phyloP scores from a whole-genome alignment of 2,113 vertebrate species.

The Ammodytes marinus region DNA sequence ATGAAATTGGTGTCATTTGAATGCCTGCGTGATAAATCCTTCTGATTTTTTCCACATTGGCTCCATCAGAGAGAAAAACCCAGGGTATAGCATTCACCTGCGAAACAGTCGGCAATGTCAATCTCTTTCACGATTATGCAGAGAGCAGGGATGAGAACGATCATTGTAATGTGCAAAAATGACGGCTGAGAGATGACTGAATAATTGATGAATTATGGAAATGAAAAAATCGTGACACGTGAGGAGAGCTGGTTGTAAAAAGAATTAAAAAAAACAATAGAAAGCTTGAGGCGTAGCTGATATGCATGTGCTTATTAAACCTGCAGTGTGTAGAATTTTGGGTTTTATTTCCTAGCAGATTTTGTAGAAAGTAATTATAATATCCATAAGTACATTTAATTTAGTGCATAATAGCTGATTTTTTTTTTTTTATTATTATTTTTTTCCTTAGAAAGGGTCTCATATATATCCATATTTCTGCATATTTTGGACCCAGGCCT shows the following conservation, averaged over 20 bases:
- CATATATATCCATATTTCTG: too few relatives aligned
- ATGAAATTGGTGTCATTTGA: slow-evolving; percentile 2
- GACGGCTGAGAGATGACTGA: slow-evolving; percentile 57
- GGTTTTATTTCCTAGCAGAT: too few relatives aligned
- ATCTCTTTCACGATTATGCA: not conserved
- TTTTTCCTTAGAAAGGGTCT: too few relatives aligned
- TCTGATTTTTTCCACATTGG: not conserved
- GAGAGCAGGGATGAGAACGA: slow-evolving; percentile 20
- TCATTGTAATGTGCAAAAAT: slow-evolving; percentile 50
- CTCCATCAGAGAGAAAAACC: not conserved
- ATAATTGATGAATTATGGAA: slow-evolving; percentile 73
- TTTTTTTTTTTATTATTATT: too few relatives aligned
- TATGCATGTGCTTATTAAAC: slow-evolving; percentile 61
- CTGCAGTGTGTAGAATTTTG: too few relatives aligned
- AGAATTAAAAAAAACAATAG: too few relatives aligned
- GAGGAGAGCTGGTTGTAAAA: not conserved
- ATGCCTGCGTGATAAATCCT: not conserved
- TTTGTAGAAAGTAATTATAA: too few relatives aligned
- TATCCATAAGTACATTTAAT: too few relatives aligned
- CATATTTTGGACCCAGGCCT: too few relatives aligned
- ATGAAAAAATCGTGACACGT: slow-evolving; percentile 38
- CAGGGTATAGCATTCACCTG: not conserved
- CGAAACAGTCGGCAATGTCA: not conserved
- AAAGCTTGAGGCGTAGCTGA: slow-evolving; percentile 15
- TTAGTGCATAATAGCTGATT: too few relatives aligned